phyloP scores from a whole-genome alignment of 2,113 vertebrate species.

The Pimephales promelas region DNA sequence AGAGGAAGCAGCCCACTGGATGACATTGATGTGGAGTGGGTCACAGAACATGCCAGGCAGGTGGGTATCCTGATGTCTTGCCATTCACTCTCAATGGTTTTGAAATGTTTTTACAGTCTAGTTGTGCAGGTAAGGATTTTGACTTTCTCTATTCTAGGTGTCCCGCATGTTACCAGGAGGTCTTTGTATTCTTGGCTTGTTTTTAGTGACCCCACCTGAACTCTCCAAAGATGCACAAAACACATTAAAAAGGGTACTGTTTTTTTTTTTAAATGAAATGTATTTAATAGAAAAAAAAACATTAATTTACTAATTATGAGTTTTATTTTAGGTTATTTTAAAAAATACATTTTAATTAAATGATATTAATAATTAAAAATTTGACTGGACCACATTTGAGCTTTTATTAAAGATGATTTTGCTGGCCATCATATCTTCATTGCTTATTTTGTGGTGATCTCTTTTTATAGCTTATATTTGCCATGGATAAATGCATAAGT shows the following conservation, averaged over 20 bases:
- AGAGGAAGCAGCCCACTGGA: conserved; percentile 53
- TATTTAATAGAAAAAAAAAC: neutral
- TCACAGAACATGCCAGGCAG: conserved; percentile 86
- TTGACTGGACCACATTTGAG: neutral
- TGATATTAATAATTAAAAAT: neutral
- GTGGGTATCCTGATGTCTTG: conserved; percentile 62
- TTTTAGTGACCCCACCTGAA: conserved; percentile 82
- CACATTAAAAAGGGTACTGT: conserved; percentile 79
- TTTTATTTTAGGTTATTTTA: neutral
- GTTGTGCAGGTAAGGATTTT: neutral
- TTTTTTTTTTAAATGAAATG: neutral
- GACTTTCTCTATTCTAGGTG: conserved; percentile 75
- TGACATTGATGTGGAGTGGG: conserved; percentile 78
- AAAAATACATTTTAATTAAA: neutral
- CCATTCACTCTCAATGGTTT: neutral
- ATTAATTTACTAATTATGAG: neutral
- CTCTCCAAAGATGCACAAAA: conserved; percentile 80
- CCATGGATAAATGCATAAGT: conserved; percentile 83
- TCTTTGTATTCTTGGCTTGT: conserved; percentile 85
- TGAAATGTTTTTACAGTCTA: neutral
- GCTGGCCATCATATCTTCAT: neutral
- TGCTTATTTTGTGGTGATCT: neutral
- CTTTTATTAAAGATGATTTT: neutral
- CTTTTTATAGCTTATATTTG: conserved; percentile 82
- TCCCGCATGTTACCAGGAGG: conserved; percentile 94